Evolutionary conservation across 2,113 vertebrate genomes (phyloP), one percentile per base, ranked within the genome.

Genomic region (Mustela lutreola): DNA sequence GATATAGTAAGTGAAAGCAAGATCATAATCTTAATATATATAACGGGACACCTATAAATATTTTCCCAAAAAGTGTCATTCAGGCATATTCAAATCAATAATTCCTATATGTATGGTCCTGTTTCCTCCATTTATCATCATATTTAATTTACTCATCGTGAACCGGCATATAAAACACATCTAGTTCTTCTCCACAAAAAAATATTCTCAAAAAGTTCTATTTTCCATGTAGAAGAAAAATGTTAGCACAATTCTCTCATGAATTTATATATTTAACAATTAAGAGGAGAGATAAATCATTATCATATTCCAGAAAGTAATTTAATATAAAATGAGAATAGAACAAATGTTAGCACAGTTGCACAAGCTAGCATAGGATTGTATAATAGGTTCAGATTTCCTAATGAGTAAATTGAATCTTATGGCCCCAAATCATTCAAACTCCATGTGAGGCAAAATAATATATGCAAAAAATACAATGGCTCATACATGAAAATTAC

Each of bases 211-310:
- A 65, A 94, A 75, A 92, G n/a, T 82, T 2, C 12, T 94, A 73
- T 91, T 93, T 95, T 73, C 70, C 33, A 65, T 28, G 58, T 65
- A 91, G n/a, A 86, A 94, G 71, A 53, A 95, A 96, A 87, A 89
- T 14, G 56, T 67, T 53, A 53, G 36, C 33, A 84, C 10, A 84
- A 36, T 45, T 80, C 26, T 81, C 71, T 92, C 48, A 62, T 56
- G n/a, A 95, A 48, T 76, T 62, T 94, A n/a, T 91, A 67, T 92
- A 85, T 31, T 89, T 60, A 39, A 24, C 21, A 85, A 76, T 94
- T 75, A 97, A 65, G 39, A 91, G 48, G 56, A 75, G 24, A 92
- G 28, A 62, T 19, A 89, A 73, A 73, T 79, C 36, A 71, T 67
- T 94, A 92, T 60, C 62, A 26, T 21, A 84, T 19, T 39, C 33